These are phyloP conservation scores for Galeopsomyia nigrocyanea DNA, from an alignment of 2,888 invertebrate genomes.

Conservation along the genomic window DNA sequence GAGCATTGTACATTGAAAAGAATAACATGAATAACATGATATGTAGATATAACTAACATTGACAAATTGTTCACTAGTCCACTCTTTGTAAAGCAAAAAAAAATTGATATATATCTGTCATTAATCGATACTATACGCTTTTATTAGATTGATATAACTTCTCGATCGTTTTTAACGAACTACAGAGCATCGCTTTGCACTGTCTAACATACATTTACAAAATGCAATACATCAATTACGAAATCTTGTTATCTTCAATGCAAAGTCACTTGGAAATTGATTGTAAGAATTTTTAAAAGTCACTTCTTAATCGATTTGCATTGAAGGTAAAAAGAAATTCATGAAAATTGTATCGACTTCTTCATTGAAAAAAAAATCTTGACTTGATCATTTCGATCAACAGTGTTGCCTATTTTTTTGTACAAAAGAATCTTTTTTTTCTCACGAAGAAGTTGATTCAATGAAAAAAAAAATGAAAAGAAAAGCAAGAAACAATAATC, in stretches of 20 bases:
- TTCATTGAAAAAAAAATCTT: too few relatives aligned
- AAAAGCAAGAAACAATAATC: conserved; percentile 57
- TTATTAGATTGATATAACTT: conserved; percentile 31
- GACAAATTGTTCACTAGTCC: conserved; percentile 18
- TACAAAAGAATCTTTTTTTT: too few relatives aligned
- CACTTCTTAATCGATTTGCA: too few relatives aligned
- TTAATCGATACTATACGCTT: conserved; percentile 42
- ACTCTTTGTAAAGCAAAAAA: conserved; percentile 31
- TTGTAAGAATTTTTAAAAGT: too few relatives aligned
- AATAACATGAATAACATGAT: conserved; percentile 44
- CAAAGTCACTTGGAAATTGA: too few relatives aligned
- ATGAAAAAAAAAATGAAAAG: conserved; percentile 57
- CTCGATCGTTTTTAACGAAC: conserved; percentile 36
- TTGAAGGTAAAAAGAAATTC: too few relatives aligned
- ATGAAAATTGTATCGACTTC: too few relatives aligned
- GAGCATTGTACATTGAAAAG: conserved; percentile 23
- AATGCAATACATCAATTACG: conserved; percentile 15
- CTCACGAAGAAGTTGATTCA: too few relatives aligned
- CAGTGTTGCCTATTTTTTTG: too few relatives aligned
- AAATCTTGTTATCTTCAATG: conserved; percentile 25
- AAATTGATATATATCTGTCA: conserved; percentile 31
- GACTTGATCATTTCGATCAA: too few relatives aligned
- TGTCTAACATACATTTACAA: conserved; percentile 29
- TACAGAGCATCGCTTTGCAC: conserved; percentile 45
- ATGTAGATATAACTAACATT: conserved; percentile 45